phyloP scores from a whole-genome alignment of 2,797 vertebrate genomes.

The Meriones psammophilus region DNA sequence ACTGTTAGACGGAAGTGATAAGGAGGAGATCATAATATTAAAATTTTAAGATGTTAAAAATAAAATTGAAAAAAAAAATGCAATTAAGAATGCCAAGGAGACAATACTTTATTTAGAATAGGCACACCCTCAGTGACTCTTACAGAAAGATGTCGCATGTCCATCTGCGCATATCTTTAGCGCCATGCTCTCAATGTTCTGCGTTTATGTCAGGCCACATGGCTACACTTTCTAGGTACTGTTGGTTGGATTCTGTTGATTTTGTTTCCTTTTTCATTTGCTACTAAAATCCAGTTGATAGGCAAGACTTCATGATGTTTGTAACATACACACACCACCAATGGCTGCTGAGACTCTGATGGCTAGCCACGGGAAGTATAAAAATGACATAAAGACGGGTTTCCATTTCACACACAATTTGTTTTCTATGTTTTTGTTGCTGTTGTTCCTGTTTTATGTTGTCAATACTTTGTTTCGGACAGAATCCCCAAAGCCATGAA shows the following conservation, averaged over 20 bases:
- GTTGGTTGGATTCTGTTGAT: background rate
- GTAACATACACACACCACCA: background rate
- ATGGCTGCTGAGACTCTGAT: background rate
- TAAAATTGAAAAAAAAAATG: background rate
- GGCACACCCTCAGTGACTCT: background rate
- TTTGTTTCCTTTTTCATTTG: background rate
- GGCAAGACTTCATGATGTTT: background rate
- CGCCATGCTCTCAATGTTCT: background rate
- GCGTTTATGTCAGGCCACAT: background rate
- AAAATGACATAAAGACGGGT: background rate
- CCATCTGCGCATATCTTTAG: background rate
- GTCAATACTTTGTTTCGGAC: background rate
- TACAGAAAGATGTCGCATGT: background rate
- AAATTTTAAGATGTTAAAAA: background rate
- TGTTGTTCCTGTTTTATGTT: background rate
- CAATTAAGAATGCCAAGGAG: background rate
- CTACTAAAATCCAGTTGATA: background rate
- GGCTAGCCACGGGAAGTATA: background rate
- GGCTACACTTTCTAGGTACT: background rate
- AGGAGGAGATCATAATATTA: background rate
- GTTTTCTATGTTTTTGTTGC: background rate
- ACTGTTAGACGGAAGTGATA: background rate
- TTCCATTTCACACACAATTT: slow-evolving; percentile 21
- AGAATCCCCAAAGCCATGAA: background rate
- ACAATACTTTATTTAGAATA: background rate